Percentiles rank a stretch among this genome's conserved stretches.
These are phyloP conservation scores for Eurystomus gularis DNA, from an alignment of 2,113 vertebrate genomes.

Conservation along the genomic window DNA sequence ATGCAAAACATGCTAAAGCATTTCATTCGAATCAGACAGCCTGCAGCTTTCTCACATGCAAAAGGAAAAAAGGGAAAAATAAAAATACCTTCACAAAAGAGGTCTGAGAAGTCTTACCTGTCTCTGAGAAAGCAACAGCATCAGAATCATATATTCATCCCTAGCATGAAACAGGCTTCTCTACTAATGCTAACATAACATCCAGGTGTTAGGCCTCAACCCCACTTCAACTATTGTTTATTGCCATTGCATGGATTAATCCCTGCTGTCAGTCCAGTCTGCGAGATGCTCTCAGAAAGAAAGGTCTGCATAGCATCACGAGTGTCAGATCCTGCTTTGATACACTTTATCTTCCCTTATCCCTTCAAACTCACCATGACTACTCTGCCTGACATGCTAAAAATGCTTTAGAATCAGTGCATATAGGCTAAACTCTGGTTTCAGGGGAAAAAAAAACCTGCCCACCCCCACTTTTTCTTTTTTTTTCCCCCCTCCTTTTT, in stretches of 20 bases:
- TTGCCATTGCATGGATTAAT: constrained; percentile 72
- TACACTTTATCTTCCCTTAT: constrained; percentile 75
- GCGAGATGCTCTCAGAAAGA: constrained; percentile 70
- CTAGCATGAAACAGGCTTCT: background rate
- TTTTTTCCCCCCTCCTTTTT: background rate
- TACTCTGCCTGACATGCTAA: constrained; percentile 64
- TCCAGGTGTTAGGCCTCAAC: constrained; percentile 75
- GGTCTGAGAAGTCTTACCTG: constrained; percentile 12
- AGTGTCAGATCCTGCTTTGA: constrained; percentile 77
- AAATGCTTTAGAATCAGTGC: constrained; percentile 60
- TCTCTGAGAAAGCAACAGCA: background rate
- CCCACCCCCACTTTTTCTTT: constrained; percentile 9
- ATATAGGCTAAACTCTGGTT: constrained; percentile 48
- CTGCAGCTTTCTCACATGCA: background rate
- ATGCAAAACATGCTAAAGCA: background rate
- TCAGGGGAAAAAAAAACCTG: constrained; percentile 1
- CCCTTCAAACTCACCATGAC: constrained; percentile 71
- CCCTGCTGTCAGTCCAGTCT: constrained; percentile 71
- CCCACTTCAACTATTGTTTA: constrained; percentile 70
- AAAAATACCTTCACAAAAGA: background rate
- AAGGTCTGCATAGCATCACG: constrained; percentile 76
- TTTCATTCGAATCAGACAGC: background rate
- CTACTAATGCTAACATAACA: background rate
- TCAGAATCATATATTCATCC: background rate
- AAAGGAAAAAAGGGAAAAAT: background rate